These are phyloP conservation scores for Orthosia cruda DNA, from an alignment of 2,888 invertebrate genomes.

Conservation along the genomic window DNA sequence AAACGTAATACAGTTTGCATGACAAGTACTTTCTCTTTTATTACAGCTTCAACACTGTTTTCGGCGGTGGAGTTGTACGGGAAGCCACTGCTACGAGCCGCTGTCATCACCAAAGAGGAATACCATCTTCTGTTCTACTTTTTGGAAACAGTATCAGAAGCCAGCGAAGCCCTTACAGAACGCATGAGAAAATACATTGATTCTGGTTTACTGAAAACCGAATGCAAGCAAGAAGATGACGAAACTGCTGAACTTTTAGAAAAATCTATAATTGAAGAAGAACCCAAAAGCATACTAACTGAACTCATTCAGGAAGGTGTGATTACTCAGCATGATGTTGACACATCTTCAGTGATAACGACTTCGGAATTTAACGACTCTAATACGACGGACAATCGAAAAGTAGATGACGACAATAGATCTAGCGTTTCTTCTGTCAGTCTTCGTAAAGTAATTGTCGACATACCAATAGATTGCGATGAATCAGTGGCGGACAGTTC, in stretches of 20 bases:
- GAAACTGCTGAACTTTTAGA: conserved; percentile 73
- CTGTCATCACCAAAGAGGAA: conserved; percentile 90
- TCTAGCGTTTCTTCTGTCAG: conserved; percentile 83
- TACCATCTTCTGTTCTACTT: conserved; percentile 91
- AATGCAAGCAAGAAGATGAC: conserved; percentile 76
- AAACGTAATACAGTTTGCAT: conserved; percentile 65
- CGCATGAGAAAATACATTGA: conserved; percentile 90
- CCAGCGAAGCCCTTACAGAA: conserved; percentile 88
- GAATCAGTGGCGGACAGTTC: conserved; percentile 84
- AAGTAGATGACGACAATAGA: conserved; percentile 82
- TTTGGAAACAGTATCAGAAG: conserved; percentile 89
- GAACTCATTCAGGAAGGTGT: conserved; percentile 89
- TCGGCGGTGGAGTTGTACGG: conserved; percentile 93
- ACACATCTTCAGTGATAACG: conserved; percentile 85
- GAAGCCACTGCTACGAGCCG: conserved; percentile 91
- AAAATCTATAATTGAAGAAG: conserved; percentile 76
- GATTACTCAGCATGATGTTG: conserved; percentile 87
- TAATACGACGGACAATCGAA: conserved; percentile 76
- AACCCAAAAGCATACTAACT: conserved; percentile 85
- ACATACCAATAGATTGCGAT: conserved; percentile 86
- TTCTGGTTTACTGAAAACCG: conserved; percentile 86
- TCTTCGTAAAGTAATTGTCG: conserved; percentile 86
- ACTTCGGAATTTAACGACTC: conserved; percentile 82
- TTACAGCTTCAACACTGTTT: conserved; percentile 91
- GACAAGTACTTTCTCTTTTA: conserved; percentile 76